Evolutionary conservation across 2,113 vertebrate species (phyloP), one percentile per base, ranked within the genome.

Genomic region (Eubucco bourcierii): DNA sequence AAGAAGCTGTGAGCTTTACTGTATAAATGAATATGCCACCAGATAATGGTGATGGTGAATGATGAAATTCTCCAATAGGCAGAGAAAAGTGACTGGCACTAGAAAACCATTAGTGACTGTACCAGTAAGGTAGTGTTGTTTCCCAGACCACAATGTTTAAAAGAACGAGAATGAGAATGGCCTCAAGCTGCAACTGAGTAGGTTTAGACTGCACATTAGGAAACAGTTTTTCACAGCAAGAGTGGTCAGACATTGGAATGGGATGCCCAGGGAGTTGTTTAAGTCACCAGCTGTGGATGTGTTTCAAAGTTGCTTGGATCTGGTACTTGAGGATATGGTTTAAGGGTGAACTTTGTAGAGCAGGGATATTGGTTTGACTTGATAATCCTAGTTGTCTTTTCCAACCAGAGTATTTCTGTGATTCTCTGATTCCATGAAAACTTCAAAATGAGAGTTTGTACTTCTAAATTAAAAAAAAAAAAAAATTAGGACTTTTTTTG

Each of bases 141-240:
- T 31, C 33, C 47, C 29, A 60, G 53, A 25, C 1, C 11, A 2
- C 1, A 60, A 44, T 0, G 1, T 9, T 59, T 37, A n/a, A 64
- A 89, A 52, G 21, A 28, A 29, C 1, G 2, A 44, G 41, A 44
- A 44, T 44, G 41, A 46, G 44, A 46, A 46, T 46, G 44, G 44
- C 16, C 17, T 46, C 44, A 46, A 46, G 44, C 44, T 46, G 44
- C 16, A 17, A 46, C 44, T 46, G 44, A 15, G 44, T 46, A 46
- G 44, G 44, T 46, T 46, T 46, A 46, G 44, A 46, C 44, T 18
- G 17, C 14, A 46, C 16, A 18, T 46, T 46, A 18, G 44, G 44
- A 46, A 46, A 18, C 44, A 46, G 15, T 46, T 46, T 46, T 18
- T 46, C 44, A 15, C 44, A 46, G 44, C 12, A 46, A 46, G 44